Conservation (phyloP, 2,797 vertebrate genomes). For the Gymnopithys bicolor region DNA sequence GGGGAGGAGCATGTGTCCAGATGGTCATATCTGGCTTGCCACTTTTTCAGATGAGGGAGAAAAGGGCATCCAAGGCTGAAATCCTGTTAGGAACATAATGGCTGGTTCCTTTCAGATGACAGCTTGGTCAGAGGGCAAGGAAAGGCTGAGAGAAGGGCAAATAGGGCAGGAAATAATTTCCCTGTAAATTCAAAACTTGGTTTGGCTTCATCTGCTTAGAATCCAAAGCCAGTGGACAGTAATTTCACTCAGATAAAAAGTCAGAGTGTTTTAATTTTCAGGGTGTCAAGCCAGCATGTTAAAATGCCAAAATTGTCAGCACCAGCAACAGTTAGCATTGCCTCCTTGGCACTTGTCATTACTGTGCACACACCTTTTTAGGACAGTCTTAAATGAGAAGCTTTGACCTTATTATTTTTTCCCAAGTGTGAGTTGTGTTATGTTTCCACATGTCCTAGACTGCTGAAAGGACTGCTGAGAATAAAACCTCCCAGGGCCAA, state of each 20-base stretch:
- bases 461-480: neutral
- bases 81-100: neutral
- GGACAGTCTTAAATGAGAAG: conserved; percentile 54
- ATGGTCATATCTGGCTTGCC: neutral
- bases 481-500: neutral
- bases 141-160: neutral
- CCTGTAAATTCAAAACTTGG: neutral
- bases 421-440: neutral
- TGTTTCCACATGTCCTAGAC: neutral
- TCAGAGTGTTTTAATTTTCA: conserved; percentile 67
- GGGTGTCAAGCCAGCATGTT: conserved; percentile 29
- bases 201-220: neutral
- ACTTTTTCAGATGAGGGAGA: neutral
- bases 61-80: conserved; percentile 28
- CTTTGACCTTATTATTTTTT: conserved; percentile 63
- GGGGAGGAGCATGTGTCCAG: conserved; percentile 18
- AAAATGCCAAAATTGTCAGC: conserved; percentile 58
- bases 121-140: neutral
- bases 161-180: neutral
- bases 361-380: conserved; percentile 45
- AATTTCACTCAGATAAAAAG: conserved; percentile 50
- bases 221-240: conserved; percentile 23
- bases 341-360: conserved; percentile 54
- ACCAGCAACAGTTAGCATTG: conserved; percentile 45
- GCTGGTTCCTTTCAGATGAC: neutral